Base-by-base conservation (phyloP, 2,797 vertebrate species). In the Capromys pilorides region DNA sequence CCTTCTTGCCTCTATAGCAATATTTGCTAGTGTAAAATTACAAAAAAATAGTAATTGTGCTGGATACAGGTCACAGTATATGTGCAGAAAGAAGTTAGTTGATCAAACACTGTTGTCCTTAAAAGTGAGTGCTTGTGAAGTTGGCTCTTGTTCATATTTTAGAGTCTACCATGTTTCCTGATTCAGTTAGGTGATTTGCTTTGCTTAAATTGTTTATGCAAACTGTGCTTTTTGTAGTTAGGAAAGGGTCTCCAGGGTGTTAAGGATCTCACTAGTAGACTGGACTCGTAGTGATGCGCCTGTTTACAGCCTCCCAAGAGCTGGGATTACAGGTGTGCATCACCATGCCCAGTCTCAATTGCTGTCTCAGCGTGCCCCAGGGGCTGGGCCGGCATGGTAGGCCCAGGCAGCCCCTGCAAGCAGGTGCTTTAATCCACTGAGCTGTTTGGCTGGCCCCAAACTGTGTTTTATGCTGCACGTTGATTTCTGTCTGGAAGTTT, bases 51-150 rank as follows among this genome's bases (percentile, higher is more conserved):
- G 39, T 71, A 28, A 79, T n/a, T 64, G 2, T 91, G 22, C n/a
- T 82, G 14, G 26, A 82, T 13, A 57, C 57, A 80, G 22, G 78
- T 79, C 16, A 61, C 64, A 41, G 5, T 61, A 0, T 88, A 0
- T 86, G 10, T 86, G 82, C 49, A 93, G 59, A 93, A 91, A 62
- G 26, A 33, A 89, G 66, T n/a, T 95, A 39, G 61, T 16, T 81
- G 39, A n/a, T 57, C 66, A 31, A 51, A 88, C 81, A 26, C 22
- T 75, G 24, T 18, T 83, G 2, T 67, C 13, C 54, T 73, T 88
- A 79, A 39, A 69, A 71, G 31, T 62, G 49, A 6, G 54, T 85
- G 36, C 28, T 45, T 51, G 12, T 36, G 66, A 36, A 36, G 1
- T 54, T 90, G 39, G 19, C 39, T 39, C 31, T 39, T 33, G 39